These are phyloP conservation scores for Euclidia mi DNA, from an alignment of 2,888 invertebrate genomes.

Conservation along the genomic window DNA sequence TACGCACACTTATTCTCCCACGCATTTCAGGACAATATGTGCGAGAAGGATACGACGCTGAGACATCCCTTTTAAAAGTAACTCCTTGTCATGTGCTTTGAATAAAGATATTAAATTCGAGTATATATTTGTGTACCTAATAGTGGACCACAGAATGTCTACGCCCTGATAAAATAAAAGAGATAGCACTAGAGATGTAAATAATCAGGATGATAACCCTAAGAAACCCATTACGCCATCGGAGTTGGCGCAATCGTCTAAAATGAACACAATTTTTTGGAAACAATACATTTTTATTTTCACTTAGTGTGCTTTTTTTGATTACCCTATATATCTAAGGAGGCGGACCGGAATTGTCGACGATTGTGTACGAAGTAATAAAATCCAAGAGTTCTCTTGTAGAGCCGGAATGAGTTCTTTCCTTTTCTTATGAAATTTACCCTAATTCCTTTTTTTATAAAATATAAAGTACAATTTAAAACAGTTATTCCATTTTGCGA, in stretches of 20 bases:
- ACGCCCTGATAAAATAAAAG: background rate
- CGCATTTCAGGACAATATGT: no score
- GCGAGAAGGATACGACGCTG: no score
- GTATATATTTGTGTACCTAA: no score
- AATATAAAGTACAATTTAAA: conserved; percentile 48
- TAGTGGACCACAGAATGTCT: no score
- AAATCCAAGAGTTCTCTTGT: conserved; percentile 56
- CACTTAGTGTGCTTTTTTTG: conserved; percentile 41
- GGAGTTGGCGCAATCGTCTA: conserved; percentile 3
- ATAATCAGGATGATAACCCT: conserved; percentile 10
- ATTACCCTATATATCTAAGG: conserved; percentile 46
- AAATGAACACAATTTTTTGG: conserved; percentile 10
- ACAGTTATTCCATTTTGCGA: conserved; percentile 39
- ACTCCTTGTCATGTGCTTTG: no score
- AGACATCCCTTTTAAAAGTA: no score
- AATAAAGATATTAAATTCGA: no score
- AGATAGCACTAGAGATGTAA: conserved; percentile 5
- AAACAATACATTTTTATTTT: conserved; percentile 33
- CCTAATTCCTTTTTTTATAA: conserved; percentile 58
- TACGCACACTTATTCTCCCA: no score
- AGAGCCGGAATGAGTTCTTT: conserved; percentile 54
- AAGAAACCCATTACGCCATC: no score
- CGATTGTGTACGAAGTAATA: conserved; percentile 61
- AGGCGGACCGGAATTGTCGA: conserved; percentile 43
- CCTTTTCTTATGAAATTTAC: conserved; percentile 62